phyloP scores from a whole-genome alignment of 1,140 invertebrate species.

The Eriosoma lanigerum region DNA sequence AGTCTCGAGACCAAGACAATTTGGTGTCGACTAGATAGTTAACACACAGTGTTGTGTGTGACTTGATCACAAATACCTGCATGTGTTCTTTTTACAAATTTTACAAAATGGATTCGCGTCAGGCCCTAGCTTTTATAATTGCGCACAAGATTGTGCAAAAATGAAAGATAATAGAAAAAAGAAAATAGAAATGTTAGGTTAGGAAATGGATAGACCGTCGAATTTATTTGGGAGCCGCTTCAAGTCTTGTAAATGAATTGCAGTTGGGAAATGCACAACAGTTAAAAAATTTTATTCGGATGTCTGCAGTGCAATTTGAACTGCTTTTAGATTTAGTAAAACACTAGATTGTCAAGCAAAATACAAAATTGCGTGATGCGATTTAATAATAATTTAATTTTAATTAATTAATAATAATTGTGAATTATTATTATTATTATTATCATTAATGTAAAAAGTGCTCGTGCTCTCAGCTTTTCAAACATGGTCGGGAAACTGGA shows the following conservation, averaged over 20 bases:
- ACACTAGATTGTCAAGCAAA: neutral
- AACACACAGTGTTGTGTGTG: neutral
- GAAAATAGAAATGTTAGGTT: neutral
- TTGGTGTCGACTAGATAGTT: slow-evolving; percentile 1
- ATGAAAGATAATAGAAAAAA: neutral
- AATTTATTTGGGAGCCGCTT: neutral
- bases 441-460: no score
- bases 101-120: slow-evolving; percentile 6
- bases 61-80: neutral
- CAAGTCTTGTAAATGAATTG: neutral
- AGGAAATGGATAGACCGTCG: neutral
- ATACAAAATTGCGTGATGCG: neutral
- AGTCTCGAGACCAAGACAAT: slow-evolving; percentile 27
- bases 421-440: no score
- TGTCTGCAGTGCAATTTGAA: slow-evolving; percentile 3
- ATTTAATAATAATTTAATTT: no score
- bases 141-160: neutral
- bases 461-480: neutral
- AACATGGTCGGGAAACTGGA: neutral
- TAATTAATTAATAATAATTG: no score
- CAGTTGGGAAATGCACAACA: neutral
- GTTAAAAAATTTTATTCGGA: slow-evolving; percentile 9
- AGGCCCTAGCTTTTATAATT: slow-evolving; percentile 2
- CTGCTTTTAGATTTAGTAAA: neutral
- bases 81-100: no score